phyloP scores from a whole-genome alignment of 2,888 invertebrate species.

The Drosophila eohydei region DNA sequence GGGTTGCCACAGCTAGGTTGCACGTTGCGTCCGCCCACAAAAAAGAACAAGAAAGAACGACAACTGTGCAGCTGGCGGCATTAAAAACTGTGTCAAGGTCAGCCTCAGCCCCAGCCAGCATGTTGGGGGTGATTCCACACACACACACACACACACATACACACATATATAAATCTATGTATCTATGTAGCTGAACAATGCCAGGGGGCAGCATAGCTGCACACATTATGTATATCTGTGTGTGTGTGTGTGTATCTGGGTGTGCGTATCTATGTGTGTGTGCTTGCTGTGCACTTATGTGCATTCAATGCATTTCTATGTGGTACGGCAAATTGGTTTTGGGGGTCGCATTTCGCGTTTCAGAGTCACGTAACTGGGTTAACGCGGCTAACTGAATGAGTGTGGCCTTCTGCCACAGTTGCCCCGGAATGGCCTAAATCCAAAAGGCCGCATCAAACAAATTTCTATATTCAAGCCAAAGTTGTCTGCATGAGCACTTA shows the following conservation, averaged over 20 bases:
- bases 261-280: neutral
- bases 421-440: constrained; percentile 48
- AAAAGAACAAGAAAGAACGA: neutral
- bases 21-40: constrained; percentile 32
- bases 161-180: constrained; percentile 10
- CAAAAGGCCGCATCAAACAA: constrained; percentile 11
- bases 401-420: constrained; percentile 54
- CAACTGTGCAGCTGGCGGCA: constrained; percentile 39
- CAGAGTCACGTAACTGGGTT: constrained; percentile 75
- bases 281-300: constrained; percentile 50
- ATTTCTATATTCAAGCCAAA: constrained; percentile 10
- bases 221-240: constrained; percentile 17
- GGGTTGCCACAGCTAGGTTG: constrained; percentile 9
- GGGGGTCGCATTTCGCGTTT: constrained; percentile 77
- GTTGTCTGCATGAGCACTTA: neutral
- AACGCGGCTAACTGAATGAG: constrained; percentile 41
- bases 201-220: constrained; percentile 35
- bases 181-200: constrained; percentile 25
- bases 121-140: constrained; percentile 38
- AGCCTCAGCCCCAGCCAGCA: constrained; percentile 22
- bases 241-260: neutral
- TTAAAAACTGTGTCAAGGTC: constrained; percentile 68
- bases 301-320: constrained; percentile 55
- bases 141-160: constrained; percentile 21
- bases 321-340: constrained; percentile 62